Evolutionary conservation across 2,797 vertebrate species (phyloP), one percentile per base, ranked within the genome.

Genomic region (Antrozous pallidus): DNA sequence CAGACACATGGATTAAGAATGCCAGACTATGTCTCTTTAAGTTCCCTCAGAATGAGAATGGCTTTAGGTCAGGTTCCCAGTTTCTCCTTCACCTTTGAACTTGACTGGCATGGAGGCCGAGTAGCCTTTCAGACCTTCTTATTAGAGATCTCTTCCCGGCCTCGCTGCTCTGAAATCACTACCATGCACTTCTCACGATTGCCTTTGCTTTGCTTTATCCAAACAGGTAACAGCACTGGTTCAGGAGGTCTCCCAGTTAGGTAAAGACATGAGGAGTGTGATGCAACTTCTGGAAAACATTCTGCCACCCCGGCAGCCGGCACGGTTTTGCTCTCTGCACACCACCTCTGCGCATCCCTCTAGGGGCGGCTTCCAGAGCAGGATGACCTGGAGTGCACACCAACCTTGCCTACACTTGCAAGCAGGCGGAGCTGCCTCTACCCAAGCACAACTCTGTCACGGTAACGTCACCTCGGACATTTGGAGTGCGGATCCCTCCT

Each of bases 181-280:
- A 11, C 18, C 40, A 1, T 1, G 1, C 3, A 11, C 36, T 18
- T 63, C 74, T 97, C 77, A 96, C 71, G 3, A 13, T 40, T 18
- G 42, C 49, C 69, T 40, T 18, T 73, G 87, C 92, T 97, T 92
- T 96, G 11, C 70, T 89, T n/a, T 92, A 20, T 73, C 87, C 5
- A 49, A 93, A 67, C 96, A 99, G 98, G 98, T 99, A n/a, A 97
- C 97, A 85, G 95, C 96, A 6, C 92, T 99, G 97, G 98, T 97
- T 47, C 98, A 98, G 96, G 98, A 98, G 96, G 98, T 99, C 47
- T 98, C 98, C 24, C 98, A 98, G 36, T 82, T 99, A 93, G 98
- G 98, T 51, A 98, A 98, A 93, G 98, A 98, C 85, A 97, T 98
- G 98, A 98, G 97, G 97, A 98, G 95, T 16, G 94, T 98, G 93